Base-by-base conservation (phyloP, 2,888 invertebrate species). In the Tineola bisselliella region DNA sequence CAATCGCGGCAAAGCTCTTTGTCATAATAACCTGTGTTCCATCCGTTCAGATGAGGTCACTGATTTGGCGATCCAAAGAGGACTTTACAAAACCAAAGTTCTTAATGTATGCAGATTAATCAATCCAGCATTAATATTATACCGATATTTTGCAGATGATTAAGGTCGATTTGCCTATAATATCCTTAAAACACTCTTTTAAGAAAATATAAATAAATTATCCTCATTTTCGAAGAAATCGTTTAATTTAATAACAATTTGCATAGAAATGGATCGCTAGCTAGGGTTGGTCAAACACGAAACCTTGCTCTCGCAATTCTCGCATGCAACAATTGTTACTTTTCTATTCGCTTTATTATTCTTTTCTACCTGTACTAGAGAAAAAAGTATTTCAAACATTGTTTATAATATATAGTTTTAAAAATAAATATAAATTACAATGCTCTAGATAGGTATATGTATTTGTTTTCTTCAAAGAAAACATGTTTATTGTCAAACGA, bases 401-500 rank as follows among this genome's bases (percentile, higher is more conserved):
- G 3, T 38, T 12, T 38, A 38, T 12, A 31, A 31, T 38, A 10
- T 38, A 4, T 38, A 25, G 6, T 38, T 38, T 38, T 38, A 6
- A 38, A 6, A 6, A 38, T 38, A 38, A 38, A 12, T 38, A 38
- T 38, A 12, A 38, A 38, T 48, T 17, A 13, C 48, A 13, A 25
- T 25, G 54, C 54, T 54, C 54, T 25, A 18, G 54, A 17, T 17
- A 12, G 2, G 12, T 52, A 25, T 54, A 18, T 59, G 43, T 67
- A 67, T 69, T 73, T 70, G 74, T 73, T 77, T 73, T 84, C 77
- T 83, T 83, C 80, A 77, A 78, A 81, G 77, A 83, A 80, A 81
- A 84, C 81, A 84, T 79, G 77, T 79, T 77, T 76, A 70, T 70
- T 72, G 79, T 81, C 76, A 77, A 82, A 79, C 76, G 77, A 73